These are phyloP conservation scores for Larimichthys crocea DNA, from an alignment of 2,113 vertebrate genomes.

Conservation along the genomic window DNA sequence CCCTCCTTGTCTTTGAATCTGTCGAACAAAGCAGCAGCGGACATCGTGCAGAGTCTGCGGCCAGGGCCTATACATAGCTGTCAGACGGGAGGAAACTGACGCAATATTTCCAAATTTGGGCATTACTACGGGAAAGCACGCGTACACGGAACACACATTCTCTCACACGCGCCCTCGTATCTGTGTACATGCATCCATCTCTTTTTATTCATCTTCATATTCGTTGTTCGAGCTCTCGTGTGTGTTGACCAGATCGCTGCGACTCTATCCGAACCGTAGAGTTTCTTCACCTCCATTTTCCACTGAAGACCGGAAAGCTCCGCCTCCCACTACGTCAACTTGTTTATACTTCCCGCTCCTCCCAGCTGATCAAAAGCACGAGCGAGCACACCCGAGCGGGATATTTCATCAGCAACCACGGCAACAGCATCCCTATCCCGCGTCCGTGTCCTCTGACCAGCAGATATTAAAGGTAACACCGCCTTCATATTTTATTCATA, in stretches of 20 bases:
- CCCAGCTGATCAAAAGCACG: slow-evolving; percentile 5
- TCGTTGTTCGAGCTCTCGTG: accelerated
- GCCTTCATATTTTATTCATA: background rate
- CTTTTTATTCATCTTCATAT: background rate
- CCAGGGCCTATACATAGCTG: slow-evolving; percentile 20
- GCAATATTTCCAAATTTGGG: slow-evolving; percentile 37
- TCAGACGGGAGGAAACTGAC: background rate
- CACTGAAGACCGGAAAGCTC: slow-evolving; percentile 44
- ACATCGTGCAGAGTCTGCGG: background rate
- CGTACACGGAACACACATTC: background rate
- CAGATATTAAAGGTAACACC: slow-evolving; percentile 51
- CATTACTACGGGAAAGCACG: slow-evolving; percentile 24
- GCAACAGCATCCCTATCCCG: background rate
- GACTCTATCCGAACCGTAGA: background rate
- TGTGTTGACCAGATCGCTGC: accelerated
- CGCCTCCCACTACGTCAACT: slow-evolving; percentile 5
- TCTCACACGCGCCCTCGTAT: background rate
- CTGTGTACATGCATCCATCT: background rate
- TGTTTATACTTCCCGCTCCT: slow-evolving; percentile 41
- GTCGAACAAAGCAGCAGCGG: slow-evolving; percentile 39
- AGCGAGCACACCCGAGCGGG: background rate
- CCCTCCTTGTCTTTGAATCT: slow-evolving; percentile 41
- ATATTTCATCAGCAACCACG: slow-evolving; percentile 52
- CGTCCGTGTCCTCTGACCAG: background rate
- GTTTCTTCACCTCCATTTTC: background rate